phyloP scores from a whole-genome alignment of 2,113 vertebrate species.

The Podarcis cretensis region DNA sequence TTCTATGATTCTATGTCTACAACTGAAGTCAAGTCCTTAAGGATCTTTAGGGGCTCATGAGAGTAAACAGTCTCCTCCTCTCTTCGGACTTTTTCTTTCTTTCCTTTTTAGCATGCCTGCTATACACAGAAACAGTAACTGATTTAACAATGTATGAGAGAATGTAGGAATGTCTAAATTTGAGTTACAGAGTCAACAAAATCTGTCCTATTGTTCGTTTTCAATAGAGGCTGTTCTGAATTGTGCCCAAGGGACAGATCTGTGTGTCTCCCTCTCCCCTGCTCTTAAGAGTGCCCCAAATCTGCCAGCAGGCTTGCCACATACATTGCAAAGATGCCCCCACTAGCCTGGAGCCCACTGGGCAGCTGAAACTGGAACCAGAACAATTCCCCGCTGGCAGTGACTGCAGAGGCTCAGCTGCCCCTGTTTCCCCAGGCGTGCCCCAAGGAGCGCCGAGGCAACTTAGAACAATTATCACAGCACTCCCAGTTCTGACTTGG shows the following conservation, averaged over 20 bases:
- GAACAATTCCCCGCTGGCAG: background rate
- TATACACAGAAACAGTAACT: too few species aligned
- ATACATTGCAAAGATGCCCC: background rate
- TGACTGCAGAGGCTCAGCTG: too few species aligned
- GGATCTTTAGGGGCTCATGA: background rate
- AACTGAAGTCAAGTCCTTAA: background rate
- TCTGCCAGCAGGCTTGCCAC: background rate
- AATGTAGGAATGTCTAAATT: background rate
- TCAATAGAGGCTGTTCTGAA: background rate
- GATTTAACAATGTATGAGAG: background rate
- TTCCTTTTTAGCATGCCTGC: too few species aligned
- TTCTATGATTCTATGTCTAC: background rate
- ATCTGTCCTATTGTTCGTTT: background rate
- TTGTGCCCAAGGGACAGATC: background rate
- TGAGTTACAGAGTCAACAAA: background rate
- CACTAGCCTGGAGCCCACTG: too few species aligned
- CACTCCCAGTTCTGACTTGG: background rate
- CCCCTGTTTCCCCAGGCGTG: background rate
- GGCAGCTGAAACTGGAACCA: background rate
- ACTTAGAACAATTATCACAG: constrained; percentile 4
- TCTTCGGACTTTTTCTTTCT: too few species aligned
- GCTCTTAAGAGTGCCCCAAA: background rate
- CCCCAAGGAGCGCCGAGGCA: background rate
- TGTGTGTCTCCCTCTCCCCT: background rate
- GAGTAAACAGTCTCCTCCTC: background rate